These are phyloP conservation scores for Phylloscopus collybita DNA, from an alignment of 2,797 vertebrate genomes.

Conservation along the genomic window DNA sequence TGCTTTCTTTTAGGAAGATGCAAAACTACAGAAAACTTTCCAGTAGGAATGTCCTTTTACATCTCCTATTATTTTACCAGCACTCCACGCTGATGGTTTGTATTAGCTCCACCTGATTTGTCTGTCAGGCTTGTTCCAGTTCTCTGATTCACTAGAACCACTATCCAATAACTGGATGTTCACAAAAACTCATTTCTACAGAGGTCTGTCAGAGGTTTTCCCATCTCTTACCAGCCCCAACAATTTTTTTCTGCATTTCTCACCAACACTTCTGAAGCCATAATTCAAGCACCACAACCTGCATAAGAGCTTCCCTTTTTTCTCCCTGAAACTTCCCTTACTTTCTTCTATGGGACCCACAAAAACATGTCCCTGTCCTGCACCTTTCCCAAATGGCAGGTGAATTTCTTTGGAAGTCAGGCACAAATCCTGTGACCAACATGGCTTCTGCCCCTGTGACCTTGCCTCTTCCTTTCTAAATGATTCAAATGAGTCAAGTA, in stretches of 20 bases:
- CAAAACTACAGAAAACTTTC: neutral
- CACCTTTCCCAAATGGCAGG: neutral
- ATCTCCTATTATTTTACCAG: neutral
- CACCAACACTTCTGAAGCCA: neutral
- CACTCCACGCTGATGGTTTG: neutral
- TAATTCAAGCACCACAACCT: neutral
- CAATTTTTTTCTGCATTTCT: neutral
- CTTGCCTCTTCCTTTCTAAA: neutral
- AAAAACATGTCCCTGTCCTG: neutral
- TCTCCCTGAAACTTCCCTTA: neutral
- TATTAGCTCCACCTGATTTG: neutral
- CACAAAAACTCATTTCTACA: neutral
- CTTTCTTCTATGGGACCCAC: neutral
- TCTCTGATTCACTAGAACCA: neutral
- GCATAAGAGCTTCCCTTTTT: neutral
- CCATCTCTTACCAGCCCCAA: neutral
- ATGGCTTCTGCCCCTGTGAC: neutral
- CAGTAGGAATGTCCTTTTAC: neutral
- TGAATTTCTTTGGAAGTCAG: neutral
- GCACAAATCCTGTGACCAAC: neutral
- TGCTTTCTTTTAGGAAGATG: neutral
- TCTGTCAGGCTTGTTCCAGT: neutral
- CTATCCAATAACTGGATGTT: neutral
- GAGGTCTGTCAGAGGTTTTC: neutral
- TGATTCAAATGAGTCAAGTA: neutral